Base-by-base conservation (phyloP, 2,888 invertebrate genomes). In the Dendrolimus pini region DNA sequence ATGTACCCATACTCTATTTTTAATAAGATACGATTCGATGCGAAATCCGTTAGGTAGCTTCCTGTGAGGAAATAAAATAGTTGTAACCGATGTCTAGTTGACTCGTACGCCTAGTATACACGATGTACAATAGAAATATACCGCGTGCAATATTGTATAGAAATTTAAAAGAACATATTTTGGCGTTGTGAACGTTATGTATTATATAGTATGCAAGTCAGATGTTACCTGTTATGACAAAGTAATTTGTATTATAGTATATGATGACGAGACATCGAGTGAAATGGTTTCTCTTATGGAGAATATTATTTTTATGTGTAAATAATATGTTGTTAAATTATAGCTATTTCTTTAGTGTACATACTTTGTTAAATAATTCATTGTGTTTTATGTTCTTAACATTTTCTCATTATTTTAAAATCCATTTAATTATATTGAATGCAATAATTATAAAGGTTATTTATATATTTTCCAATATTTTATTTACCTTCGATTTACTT, bases 161-260 rank as follows among this genome's bases (percentile, higher is more conserved):
- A 79, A 75, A 80, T 82, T 75, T 66, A 66, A 62, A 79, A 77
- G 85, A 77, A 85, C 78, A 85, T 85, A 82, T 84, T 82, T 87
- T 86, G 85, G 86, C 89, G 89, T 89, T 89, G 87, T 89, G 87
- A 90, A 89, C 88, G 89, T 90, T 89, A 82, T 88, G 85, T 89
- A 86, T 89, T 88, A 83, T 85, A 87, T 86, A 87, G 82, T 83
- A 82, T 87, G 84, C 80, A 89, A 89, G 89, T 90, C 89, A 89
- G 85, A 89, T 90, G 90, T 90, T 90, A 90, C 90, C 90, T 89
- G 89, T 90, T 89, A 88, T 88, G 87, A 87, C 85, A 87, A 89
- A 89, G 82, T 88, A 83, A 86, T 83, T 82, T 89, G 88, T 89
- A 86, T 83, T 83, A 83, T 87, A 88, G 78, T 79, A 81, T 78